A percentile compares a stretch with the other conserved stretches of the same genome.
phyloP scores from a whole-genome alignment of 2,888 invertebrate genomes.

The Smittia sp. region DNA sequence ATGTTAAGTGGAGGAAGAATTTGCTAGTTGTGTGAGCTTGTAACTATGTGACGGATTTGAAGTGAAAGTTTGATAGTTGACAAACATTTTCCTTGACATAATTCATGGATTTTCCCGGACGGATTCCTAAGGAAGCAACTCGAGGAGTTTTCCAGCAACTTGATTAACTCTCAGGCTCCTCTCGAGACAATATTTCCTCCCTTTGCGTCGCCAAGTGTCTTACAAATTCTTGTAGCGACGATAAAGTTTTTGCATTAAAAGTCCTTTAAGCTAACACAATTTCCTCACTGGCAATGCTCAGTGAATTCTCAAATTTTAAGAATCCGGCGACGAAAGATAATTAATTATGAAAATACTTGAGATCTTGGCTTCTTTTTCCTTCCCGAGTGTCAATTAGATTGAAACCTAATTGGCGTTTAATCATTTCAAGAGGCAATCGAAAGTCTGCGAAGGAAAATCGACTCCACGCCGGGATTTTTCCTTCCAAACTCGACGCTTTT shows the following conservation, averaged over 20 bases:
- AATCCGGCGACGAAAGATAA: constrained; percentile 20
- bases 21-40: no score
- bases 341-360: constrained; percentile 39
- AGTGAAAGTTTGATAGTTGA: no score
- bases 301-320: not conserved
- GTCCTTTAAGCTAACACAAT: not conserved
- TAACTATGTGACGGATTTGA: no score
- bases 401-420: constrained; percentile 28
- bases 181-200: not conserved
- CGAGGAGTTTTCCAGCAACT: constrained; percentile 1
- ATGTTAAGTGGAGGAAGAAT: no score
- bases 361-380: constrained; percentile 1
- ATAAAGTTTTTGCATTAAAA: not conserved
- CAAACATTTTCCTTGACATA: no score
- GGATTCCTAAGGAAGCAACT: not conserved
- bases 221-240: no score
- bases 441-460: not conserved
- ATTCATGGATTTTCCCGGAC: no score
- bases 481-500: not conserved
- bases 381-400: constrained; percentile 23
- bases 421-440: constrained; percentile 26
- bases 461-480: not conserved
- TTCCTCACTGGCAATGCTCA: not conserved
- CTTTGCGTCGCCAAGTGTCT: not conserved
- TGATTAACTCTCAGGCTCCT: not conserved